A percentile compares a stretch with the other conserved stretches of the same genome.
Evolutionary conservation across 1,140 invertebrate genomes (phyloP).

Genomic region (Lasaia peninsularis): DNA sequence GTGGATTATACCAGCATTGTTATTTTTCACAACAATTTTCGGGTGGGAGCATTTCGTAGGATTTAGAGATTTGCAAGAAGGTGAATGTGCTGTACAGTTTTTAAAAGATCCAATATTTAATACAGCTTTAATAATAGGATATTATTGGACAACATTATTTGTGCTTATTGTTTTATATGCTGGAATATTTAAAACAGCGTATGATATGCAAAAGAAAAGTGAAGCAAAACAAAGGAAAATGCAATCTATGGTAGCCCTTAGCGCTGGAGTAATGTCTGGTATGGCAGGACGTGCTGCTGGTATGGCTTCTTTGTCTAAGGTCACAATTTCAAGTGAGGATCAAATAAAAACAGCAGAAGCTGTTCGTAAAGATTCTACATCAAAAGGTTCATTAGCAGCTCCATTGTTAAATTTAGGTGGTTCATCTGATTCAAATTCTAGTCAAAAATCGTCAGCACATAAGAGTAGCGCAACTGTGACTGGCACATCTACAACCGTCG

Average conservation of each 20-base stretch:
- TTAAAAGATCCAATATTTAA: slow-evolving; percentile 98
- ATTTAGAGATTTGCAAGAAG: slow-evolving; percentile 89
- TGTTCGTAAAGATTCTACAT: slow-evolving; percentile 57
- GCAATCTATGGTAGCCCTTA: slow-evolving; percentile 94
- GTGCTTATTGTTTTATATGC: slow-evolving; percentile 96
- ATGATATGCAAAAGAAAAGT: slow-evolving; percentile 98
- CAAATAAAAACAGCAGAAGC: slow-evolving; percentile 78
- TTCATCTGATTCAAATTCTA: slow-evolving; percentile 79
- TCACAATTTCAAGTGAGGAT: slow-evolving; percentile 84
- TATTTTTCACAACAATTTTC: slow-evolving; percentile 99
- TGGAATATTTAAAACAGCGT: slow-evolving; percentile 98
- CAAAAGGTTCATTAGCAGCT: slow-evolving; percentile 64
- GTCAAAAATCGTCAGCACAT: slow-evolving; percentile 81
- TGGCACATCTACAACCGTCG: slow-evolving; percentile 78
- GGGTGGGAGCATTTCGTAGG: slow-evolving; percentile 99
- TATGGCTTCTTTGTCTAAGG: slow-evolving; percentile 86
- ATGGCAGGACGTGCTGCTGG: slow-evolving; percentile 93
- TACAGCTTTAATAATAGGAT: slow-evolving; percentile 97
- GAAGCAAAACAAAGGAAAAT: slow-evolving; percentile 96
- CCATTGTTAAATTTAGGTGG: slow-evolving; percentile 62
- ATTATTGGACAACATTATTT: slow-evolving; percentile 97
- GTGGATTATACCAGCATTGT: slow-evolving; percentile 97
- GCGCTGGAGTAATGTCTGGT: slow-evolving; percentile 90
- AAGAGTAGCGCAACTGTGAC: slow-evolving; percentile 78
- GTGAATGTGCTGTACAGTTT: slow-evolving; percentile 98